These are phyloP conservation scores for Dufourea novaeangliae DNA, from an alignment of 1,140 invertebrate genomes.

Conservation along the genomic window DNA sequence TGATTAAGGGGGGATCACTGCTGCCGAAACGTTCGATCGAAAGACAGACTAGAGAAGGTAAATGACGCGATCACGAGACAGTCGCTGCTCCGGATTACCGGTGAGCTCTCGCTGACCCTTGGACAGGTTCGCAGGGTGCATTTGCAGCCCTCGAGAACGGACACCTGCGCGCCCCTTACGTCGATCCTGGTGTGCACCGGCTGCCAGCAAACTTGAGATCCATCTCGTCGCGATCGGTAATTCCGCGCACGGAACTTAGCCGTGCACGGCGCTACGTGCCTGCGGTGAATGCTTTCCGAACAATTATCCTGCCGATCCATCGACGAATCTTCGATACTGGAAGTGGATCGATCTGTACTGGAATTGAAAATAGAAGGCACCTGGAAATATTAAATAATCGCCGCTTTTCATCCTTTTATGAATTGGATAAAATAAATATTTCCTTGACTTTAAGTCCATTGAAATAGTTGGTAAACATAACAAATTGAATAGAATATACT, in stretches of 20 bases:
- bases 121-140: not conserved
- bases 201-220: constrained; percentile 14
- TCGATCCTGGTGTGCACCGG: not conserved
- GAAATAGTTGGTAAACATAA: no score
- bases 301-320: constrained; percentile 8
- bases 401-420: not conserved
- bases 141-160: not conserved
- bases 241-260: constrained; percentile 17
- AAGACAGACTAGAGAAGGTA: not conserved
- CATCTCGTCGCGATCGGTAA: constrained; percentile 12
- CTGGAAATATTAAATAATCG: not conserved
- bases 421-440: no score
- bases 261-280: not conserved
- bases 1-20: not conserved
- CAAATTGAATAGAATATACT: no score
- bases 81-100: constrained; percentile 3
- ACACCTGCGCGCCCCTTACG: constrained; percentile 13
- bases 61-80: constrained; percentile 14
- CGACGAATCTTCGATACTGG: not conserved
- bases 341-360: not conserved
- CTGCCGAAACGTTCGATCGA: not conserved
- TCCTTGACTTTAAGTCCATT: no score
- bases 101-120: not conserved
- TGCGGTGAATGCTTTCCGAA: not conserved
- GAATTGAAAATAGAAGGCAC: not conserved